Percentiles rank a stretch among this genome's conserved stretches.
phyloP scores from a whole-genome alignment of 2,888 invertebrate genomes.

The Osmoderma eremita region DNA sequence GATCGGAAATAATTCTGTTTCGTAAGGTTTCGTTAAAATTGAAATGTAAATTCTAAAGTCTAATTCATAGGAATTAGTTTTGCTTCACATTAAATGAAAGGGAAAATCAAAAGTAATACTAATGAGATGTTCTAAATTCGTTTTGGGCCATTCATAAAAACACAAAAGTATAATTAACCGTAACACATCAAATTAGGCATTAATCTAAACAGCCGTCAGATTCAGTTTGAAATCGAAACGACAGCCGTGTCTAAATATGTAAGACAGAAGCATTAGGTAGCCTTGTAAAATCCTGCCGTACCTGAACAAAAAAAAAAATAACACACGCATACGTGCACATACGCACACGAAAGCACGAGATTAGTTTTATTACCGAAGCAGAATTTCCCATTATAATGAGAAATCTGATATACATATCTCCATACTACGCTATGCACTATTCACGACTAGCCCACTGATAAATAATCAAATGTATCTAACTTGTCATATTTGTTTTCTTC shows the following conservation, averaged over 20 bases:
- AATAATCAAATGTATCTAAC: slow-evolving; percentile 34
- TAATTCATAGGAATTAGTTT: too few relatives aligned
- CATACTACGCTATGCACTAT: slow-evolving; percentile 10
- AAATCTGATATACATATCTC: slow-evolving; percentile 32
- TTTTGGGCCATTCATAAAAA: slow-evolving; percentile 32
- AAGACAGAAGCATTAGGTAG: slow-evolving; percentile 41
- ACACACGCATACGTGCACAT: not conserved
- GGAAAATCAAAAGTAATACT: slow-evolving; percentile 4
- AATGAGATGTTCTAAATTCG: slow-evolving; percentile 3
- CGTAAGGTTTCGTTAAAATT: too few relatives aligned
- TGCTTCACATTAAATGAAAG: too few relatives aligned
- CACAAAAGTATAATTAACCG: slow-evolving; percentile 40
- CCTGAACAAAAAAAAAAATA: slow-evolving; percentile 13
- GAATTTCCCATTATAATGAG: slow-evolving; percentile 35
- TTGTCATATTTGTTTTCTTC: slow-evolving; percentile 24
- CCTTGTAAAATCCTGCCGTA: slow-evolving; percentile 30
- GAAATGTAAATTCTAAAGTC: too few relatives aligned
- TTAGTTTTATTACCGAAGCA: slow-evolving; percentile 32
- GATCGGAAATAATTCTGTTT: too few relatives aligned
- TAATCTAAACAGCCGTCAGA: slow-evolving; percentile 42
- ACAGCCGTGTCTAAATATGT: slow-evolving; percentile 41
- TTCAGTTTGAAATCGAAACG: slow-evolving; percentile 39
- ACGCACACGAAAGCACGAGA: not conserved
- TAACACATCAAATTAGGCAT: slow-evolving; percentile 42
- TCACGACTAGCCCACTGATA: slow-evolving; percentile 9